phyloP scores from a whole-genome alignment of 2,797 vertebrate species.

The Karalla daura region DNA sequence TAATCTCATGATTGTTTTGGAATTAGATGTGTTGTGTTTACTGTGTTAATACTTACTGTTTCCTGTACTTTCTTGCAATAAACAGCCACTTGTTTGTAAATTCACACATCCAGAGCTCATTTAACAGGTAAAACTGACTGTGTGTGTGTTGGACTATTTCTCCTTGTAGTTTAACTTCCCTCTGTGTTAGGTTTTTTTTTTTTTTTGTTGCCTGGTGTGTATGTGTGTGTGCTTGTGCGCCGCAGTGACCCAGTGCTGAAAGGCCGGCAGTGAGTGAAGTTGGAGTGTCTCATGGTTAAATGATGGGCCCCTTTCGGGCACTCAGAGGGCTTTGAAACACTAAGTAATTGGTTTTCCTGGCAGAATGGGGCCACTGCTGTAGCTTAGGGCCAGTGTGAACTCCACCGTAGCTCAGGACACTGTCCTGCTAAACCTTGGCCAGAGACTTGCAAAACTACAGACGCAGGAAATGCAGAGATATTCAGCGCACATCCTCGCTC shows the following conservation, averaged over 20 bases:
- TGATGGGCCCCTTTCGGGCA: conserved; percentile 68
- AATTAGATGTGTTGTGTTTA: too few relatives aligned
- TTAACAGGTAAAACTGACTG: neutral
- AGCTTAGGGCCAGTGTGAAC: conserved; percentile 62
- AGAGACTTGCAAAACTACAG: neutral
- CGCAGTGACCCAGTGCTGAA: conserved; percentile 24
- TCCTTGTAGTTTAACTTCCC: conserved; percentile 1
- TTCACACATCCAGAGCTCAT: neutral
- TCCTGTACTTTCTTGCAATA: too few relatives aligned
- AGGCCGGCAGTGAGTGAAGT: conserved; percentile 60
- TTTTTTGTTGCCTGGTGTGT: neutral
- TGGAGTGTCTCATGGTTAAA: conserved; percentile 76
- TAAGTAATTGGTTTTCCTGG: conserved; percentile 82
- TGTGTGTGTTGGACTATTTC: neutral
- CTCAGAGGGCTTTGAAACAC: conserved; percentile 69
- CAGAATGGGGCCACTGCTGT: conserved; percentile 78
- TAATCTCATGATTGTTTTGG: too few relatives aligned
- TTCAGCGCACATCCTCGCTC: neutral
- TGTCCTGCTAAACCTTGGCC: conserved; percentile 18
- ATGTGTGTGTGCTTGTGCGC: conserved; percentile 14
- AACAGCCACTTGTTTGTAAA: too few relatives aligned
- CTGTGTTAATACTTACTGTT: too few relatives aligned
- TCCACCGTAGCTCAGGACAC: conserved; percentile 44
- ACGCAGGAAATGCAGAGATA: conserved; percentile 7
- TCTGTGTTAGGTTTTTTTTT: conserved; percentile 5